Evolutionary conservation across 2,797 vertebrate genomes (phyloP), one percentile per base, ranked within the genome.

Genomic region (Onychomys arenicola): DNA sequence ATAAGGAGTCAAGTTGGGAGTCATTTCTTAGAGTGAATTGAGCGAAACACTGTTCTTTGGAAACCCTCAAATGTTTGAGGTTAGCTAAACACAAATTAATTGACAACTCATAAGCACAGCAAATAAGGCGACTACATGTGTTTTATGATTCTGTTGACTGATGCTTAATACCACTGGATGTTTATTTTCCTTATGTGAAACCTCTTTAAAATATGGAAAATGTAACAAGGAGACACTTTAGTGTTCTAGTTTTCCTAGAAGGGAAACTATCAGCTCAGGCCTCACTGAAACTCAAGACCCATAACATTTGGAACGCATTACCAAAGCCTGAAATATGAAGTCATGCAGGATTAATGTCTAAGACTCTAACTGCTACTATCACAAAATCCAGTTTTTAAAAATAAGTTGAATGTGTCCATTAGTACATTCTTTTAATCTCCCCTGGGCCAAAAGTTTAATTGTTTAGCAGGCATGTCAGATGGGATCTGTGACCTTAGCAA

Each of bases 401-500:
- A 92, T 81, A 89, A 93, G 93, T 95, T 91, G 75, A 93, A 96
- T 90, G n/a, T 85, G 25, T 93, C 93, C 94, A 97, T 97, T 96
- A 97, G 91, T 57, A 93, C 76, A 93, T 96, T 93, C 90, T 87
- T 96, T 96, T 71, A 93, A 97, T 95, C 96, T 96, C 90, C 91
- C 46, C 32, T 34, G 77, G 84, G 82, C 90, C 87, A 75, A 93
- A 97, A 97, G 95, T 96, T 97, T 94, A 96, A 91, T 84, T 95
- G 34, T n/a, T n/a, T 82, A 63, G 69, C 95, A 92, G 91, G 77
- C 80, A 95, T 93, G 92, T 95, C n/a, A 75, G 90, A 73, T 83
- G 83, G 90, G 73, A 90, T 91, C 40, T 67, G 17, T 76, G 93
- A 89, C 84, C 94, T 96, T 94, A 93, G 76, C 81, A 94, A 91